Evolutionary conservation across 2,888 invertebrate species (phyloP).

Genomic region (Microctonus aethiopoides): DNA sequence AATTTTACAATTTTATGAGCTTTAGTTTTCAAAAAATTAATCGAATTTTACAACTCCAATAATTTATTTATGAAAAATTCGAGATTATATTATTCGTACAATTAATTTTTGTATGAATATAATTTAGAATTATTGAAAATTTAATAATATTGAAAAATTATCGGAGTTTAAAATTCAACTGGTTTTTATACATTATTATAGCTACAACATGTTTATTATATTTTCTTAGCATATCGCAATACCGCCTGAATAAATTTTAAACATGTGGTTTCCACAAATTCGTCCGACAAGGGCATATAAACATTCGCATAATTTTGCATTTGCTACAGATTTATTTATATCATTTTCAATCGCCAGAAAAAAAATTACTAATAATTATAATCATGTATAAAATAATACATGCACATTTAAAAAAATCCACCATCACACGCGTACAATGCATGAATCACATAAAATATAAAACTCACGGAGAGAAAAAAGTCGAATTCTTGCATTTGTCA

Average conservation of each 20-base stretch:
- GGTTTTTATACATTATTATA: not conserved
- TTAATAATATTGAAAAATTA: not conserved
- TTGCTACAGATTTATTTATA: not conserved
- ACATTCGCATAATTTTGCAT: not conserved
- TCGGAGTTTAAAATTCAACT: not conserved
- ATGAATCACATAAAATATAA: not conserved
- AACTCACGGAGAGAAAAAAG: slow-evolving; percentile 13
- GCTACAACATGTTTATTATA: not conserved
- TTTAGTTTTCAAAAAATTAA: too few relatives aligned
- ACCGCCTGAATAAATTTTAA: slow-evolving; percentile 10
- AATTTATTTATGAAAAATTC: too few relatives aligned
- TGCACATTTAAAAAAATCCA: too few relatives aligned
- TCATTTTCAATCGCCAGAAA: not conserved
- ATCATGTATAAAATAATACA: too few relatives aligned
- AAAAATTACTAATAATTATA: too few relatives aligned
- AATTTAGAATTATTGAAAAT: not conserved
- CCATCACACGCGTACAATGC: not conserved
- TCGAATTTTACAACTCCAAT: too few relatives aligned
- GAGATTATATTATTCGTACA: not conserved
- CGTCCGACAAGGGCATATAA: not conserved
- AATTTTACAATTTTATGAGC: too few relatives aligned
- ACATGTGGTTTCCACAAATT: not conserved
- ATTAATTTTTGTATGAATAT: not conserved
- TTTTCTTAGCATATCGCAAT: not conserved
- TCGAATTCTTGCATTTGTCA: slow-evolving; percentile 34